Conservation (phyloP, 2,797 vertebrate genomes). For the Pangasius macronema region DNA sequence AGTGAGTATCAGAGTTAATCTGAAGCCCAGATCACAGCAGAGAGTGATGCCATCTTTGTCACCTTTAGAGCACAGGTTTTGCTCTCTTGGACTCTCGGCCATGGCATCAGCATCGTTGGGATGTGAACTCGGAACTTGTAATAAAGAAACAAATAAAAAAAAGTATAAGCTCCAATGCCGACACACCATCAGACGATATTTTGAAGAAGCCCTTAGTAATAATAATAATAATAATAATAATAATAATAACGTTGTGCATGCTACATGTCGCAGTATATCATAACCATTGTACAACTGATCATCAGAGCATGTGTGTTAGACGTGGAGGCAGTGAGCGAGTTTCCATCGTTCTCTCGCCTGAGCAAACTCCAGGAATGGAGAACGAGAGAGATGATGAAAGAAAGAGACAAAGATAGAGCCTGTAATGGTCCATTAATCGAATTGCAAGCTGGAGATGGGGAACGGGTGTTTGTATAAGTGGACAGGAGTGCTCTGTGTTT, state of each 20-base stretch:
- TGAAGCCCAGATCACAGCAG: not conserved
- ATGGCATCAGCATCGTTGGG: not conserved
- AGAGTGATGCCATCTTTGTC: not conserved
- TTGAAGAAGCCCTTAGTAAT: not conserved
- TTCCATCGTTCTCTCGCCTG: not conserved
- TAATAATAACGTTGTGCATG: not conserved
- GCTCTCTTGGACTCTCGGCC: not conserved
- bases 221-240: not conserved
- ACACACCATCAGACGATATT: not conserved
- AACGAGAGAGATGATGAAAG: not conserved
- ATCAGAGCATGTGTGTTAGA: not conserved
- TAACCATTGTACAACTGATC: not conserved
- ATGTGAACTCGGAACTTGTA: not conserved
- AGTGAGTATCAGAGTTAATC: not conserved
- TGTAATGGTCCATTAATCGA: conserved; percentile 33
- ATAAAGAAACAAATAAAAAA: too few species aligned
- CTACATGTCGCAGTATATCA: not conserved
- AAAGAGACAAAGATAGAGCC: conserved; percentile 6
- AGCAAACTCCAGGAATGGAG: not conserved
- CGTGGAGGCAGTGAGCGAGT: not conserved
- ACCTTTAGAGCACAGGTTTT: not conserved
- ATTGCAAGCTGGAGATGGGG: not conserved
- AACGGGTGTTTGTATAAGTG: conserved; percentile 20
- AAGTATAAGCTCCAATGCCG: not conserved
- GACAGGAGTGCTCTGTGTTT: conserved; percentile 8